Base-by-base conservation (phyloP, 2,113 vertebrate genomes). In the Rafetus swinhoei region DNA sequence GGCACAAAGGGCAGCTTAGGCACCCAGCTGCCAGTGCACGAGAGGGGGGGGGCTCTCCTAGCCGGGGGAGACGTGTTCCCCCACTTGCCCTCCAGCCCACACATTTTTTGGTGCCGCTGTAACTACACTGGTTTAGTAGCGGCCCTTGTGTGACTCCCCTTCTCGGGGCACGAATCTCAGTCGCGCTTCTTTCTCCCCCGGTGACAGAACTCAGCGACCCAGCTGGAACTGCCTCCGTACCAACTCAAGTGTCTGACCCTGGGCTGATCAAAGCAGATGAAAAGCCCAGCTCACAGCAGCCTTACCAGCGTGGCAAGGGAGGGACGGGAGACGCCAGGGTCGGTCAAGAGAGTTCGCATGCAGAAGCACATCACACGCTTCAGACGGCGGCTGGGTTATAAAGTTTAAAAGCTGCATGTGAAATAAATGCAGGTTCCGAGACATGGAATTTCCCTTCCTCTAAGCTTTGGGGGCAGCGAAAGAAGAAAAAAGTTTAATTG, bases 401-500 rank as follows among this genome's bases (percentile, higher is more conserved):
- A 4, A 39, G n/a, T 7, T 89, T 81, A 35, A 55, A 0, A 65
- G n/a, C 0, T 62, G 9, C 2, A 55, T 80, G 18, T 7, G 0
- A n/a, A 80, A 85, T 52, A 19, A 77, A 57, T 6, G 55, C 92
- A 10, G 11, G 14, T 15, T 10, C 1, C 0, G n/a, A 39, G 14
- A 74, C 8, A 50, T 1, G 0, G 18, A 21, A 53, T 3, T 0
- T 79, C 7, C 56, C 16, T 14, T 9, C 83, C 0, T 69, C 65
- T 16, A 59, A 4, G 54, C n/a, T 57, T 1, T 1, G 0, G 39
- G n/a, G 57, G 19, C 54, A 1, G 69, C 82, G 57, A 88, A 25
- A 0, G 0, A 0, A 2, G 19, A 35, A 14, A 69, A 69, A n/a
- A 9, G 4, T 0, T 15, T 1, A 9, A 0, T 0, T 2, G 72